Base-by-base conservation (phyloP, 2,797 vertebrate genomes). In the Parotocinclus haroldoi region DNA sequence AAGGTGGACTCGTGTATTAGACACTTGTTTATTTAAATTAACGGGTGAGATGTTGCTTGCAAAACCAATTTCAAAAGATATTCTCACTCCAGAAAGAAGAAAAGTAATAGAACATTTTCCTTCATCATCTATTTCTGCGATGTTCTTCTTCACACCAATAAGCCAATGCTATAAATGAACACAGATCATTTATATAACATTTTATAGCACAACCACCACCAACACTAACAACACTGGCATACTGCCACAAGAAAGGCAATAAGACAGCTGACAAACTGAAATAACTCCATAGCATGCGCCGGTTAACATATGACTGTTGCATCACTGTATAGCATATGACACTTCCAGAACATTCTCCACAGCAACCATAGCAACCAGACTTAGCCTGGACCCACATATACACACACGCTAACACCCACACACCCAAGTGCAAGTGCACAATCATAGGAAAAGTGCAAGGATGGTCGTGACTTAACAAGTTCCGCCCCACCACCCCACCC, bases 1-100 rank as follows among this genome's bases (percentile, higher is more conserved):
- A 27, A 27, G 27, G 40, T 42, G 40, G 10, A 42, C 58, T 27
- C 27, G 27, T 27, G 27, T 27, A 27, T 27, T 27, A 27, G 27
- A 27, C 27, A 27, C 27, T 27, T 27, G 73, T 81, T 71, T 74
- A 73, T 58, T 67, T 83, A 87, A n/a, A 89, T 89, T 88, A 89
- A 82, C 84, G 78, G 81, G 80, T 74, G 75, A 81, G 78, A 86
- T 79, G 73, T 78, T 80, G 79, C 79, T 46, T 74, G 74, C 77
- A 75, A 76, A 72, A 71, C 74, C 82, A 83, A 83, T 87, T 88
- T 85, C 78, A 5, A 27, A n/a, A 27, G 27, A 27, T 27, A 27
- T 27, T 27, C 27, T 27, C 75, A 84, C 83, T 62, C 75, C 72
- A 14, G 45, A 18, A 14, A 16, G 10, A 38, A 38, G 37, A 7